Conservation (phyloP, 1,140 invertebrate species). For the Papilio machaon region DNA sequence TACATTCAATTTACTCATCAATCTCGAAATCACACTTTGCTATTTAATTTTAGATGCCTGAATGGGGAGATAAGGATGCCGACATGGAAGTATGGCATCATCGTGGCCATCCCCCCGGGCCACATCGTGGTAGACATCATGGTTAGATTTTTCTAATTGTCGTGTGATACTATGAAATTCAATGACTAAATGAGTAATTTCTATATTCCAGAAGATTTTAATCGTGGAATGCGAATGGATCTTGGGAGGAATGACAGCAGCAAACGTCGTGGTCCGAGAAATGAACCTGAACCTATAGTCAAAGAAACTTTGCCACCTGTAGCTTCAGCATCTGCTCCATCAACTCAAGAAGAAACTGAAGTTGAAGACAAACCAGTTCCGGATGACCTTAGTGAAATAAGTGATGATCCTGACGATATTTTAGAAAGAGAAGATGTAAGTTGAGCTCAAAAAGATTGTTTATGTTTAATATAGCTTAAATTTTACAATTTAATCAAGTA, state of each 20-base stretch:
- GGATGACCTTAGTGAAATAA: conserved; percentile 92
- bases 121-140: conserved; percentile 71
- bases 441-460: conserved; percentile 18
- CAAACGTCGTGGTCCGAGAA: conserved; percentile 59
- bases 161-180: neutral
- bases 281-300: conserved; percentile 56
- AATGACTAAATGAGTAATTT: conserved; percentile 8
- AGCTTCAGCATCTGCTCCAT: conserved; percentile 56
- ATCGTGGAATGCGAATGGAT: conserved; percentile 71
- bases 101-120: conserved; percentile 65
- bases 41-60: conserved; percentile 67
- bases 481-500: too few species aligned
- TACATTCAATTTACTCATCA: conserved; percentile 36
- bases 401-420: conserved; percentile 93
- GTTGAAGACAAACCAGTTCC: conserved; percentile 83
- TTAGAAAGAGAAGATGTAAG: conserved; percentile 89
- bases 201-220: conserved; percentile 65
- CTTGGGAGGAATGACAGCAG: conserved; percentile 57
- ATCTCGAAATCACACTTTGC: conserved; percentile 22
- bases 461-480: neutral
- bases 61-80: conserved; percentile 77
- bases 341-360: conserved; percentile 76
- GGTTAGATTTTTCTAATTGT: conserved; percentile 49
- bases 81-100: conserved; percentile 76
- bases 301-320: conserved; percentile 56